These are phyloP conservation scores for Apis florea DNA, from an alignment of 1,140 invertebrate genomes.

Conservation along the genomic window DNA sequence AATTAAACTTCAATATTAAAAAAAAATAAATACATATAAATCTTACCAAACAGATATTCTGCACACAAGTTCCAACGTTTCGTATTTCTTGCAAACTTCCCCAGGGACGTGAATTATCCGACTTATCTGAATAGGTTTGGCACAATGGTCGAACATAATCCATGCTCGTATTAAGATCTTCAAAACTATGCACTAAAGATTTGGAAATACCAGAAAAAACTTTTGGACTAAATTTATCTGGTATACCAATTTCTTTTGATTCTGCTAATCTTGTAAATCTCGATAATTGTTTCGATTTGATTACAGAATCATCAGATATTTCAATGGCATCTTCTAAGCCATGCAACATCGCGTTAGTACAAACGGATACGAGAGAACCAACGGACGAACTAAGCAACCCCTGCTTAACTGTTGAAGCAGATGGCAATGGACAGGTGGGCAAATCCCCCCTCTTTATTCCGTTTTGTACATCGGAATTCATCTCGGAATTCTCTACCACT, in stretches of 20 bases:
- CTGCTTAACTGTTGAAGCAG: slow-evolving; percentile 62
- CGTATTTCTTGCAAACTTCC: slow-evolving; percentile 83
- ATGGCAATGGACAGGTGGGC: slow-evolving; percentile 72
- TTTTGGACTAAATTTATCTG: slow-evolving; percentile 82
- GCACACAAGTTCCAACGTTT: slow-evolving; percentile 70
- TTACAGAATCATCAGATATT: slow-evolving; percentile 33
- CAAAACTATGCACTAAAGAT: slow-evolving; percentile 81
- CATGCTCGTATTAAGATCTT: slow-evolving; percentile 80
- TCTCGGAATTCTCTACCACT: slow-evolving; percentile 37
- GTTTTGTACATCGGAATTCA: slow-evolving; percentile 58
- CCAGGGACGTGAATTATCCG: slow-evolving; percentile 77
- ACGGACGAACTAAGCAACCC: slow-evolving; percentile 67
- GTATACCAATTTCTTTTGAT: slow-evolving; percentile 57
- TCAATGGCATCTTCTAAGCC: slow-evolving; percentile 59
- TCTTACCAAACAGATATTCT: slow-evolving; percentile 70
- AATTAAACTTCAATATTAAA: not conserved
- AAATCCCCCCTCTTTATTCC: slow-evolving; percentile 61
- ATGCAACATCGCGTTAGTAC: slow-evolving; percentile 63
- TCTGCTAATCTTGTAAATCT: slow-evolving; percentile 62
- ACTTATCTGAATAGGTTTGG: slow-evolving; percentile 71
- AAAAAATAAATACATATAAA: slow-evolving; percentile 23
- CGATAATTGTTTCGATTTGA: slow-evolving; percentile 47
- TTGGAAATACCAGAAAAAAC: slow-evolving; percentile 79
- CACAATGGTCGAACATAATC: slow-evolving; percentile 70
- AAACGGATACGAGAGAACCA: slow-evolving; percentile 66